Conservation (phyloP, 1,140 invertebrate species). For the Hydropsyche tenuis region DNA sequence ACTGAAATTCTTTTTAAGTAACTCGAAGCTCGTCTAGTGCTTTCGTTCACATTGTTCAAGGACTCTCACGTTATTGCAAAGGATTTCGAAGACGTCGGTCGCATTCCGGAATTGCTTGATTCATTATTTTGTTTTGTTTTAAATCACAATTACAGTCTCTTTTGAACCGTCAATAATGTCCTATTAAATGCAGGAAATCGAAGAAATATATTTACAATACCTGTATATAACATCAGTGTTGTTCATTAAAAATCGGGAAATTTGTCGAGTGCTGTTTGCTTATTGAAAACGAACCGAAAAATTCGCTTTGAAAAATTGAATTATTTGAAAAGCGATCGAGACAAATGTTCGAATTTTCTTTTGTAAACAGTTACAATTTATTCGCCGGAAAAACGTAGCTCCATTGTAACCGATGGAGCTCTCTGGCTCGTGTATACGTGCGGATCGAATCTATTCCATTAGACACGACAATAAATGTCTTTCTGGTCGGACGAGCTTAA, state of each 20-base stretch:
- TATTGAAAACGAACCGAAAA: background rate
- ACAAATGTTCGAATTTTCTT: constrained; percentile 7
- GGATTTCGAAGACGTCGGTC: constrained; percentile 26
- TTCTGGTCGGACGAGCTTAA: constrained; percentile 28
- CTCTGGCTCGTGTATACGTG: background rate
- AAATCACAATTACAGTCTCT: constrained; percentile 8
- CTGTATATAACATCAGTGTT: background rate
- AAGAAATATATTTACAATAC: too few relatives aligned
- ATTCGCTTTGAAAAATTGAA: background rate
- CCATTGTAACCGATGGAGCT: background rate
- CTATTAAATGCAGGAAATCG: too few relatives aligned
- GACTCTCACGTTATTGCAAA: constrained; percentile 35
- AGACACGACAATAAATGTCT: constrained; percentile 28
- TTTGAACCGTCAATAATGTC: constrained; percentile 6
- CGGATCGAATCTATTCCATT: constrained; percentile 27
- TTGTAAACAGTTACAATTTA: constrained; percentile 25
- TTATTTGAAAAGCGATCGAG: constrained; percentile 17
- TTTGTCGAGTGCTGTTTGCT: too few relatives aligned
- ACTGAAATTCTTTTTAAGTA: constrained; percentile 10
- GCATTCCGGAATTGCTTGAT: background rate
- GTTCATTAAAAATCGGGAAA: background rate
- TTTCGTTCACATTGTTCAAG: constrained; percentile 32
- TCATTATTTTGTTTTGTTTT: constrained; percentile 25
- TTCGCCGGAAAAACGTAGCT: constrained; percentile 20
- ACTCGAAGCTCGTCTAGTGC: background rate